phyloP scores from a whole-genome alignment of 2,888 invertebrate species.

The Parapristionchus giblindavisi region DNA sequence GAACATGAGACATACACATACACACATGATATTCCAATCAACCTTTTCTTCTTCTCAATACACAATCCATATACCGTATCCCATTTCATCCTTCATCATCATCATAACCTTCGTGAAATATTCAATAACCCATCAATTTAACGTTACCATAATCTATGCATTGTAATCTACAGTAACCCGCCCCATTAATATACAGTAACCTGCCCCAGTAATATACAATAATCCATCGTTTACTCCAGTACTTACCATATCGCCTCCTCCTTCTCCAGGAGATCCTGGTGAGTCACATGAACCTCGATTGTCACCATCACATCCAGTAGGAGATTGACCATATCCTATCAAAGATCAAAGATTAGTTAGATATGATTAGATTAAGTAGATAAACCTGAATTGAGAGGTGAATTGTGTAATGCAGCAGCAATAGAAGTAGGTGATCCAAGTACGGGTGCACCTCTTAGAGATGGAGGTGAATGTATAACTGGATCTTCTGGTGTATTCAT shows the following conservation, averaged over 20 bases:
- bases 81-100: not conserved
- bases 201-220: not conserved
- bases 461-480: slow-evolving; percentile 64
- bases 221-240: not conserved
- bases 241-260: slow-evolving; percentile 23
- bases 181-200: not conserved
- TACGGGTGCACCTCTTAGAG: slow-evolving; percentile 47
- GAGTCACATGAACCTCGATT: slow-evolving; percentile 35
- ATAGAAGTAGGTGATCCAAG: slow-evolving; percentile 22
- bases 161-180: not conserved
- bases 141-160: not conserved
- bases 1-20: not conserved
- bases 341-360: too few species aligned
- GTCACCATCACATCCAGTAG: slow-evolving; percentile 33
- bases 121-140: too few species aligned
- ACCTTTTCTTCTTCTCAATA: not conserved
- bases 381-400: slow-evolving; percentile 31
- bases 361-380: too few species aligned
- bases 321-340: slow-evolving; percentile 34
- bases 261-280: slow-evolving; percentile 27
- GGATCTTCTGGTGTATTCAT: slow-evolving; percentile 67
- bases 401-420: slow-evolving; percentile 34
- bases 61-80: slow-evolving; percentile 7
- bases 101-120: too few species aligned
- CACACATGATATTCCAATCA: not conserved